Percentiles rank a stretch among this genome's conserved stretches.
Evolutionary conservation across 2,797 vertebrate species (phyloP).

Genomic region (Helicolenus hilgendorfi): DNA sequence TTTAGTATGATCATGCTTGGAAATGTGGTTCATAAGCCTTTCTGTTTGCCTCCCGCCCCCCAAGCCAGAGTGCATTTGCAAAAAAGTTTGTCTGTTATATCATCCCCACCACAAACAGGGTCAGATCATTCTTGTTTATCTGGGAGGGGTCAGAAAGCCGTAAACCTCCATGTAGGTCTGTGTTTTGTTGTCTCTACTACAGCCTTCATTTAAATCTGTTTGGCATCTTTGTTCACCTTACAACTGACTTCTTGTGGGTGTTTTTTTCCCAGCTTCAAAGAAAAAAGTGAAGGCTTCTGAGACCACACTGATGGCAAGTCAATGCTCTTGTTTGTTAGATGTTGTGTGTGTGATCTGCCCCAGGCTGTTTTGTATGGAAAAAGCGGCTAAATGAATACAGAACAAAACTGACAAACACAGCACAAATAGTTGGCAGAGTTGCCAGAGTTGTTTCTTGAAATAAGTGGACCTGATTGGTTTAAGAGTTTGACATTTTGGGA

Average conservation of each 20-base stretch:
- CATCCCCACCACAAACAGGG: conserved; percentile 41
- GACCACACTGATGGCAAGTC: conserved; percentile 67
- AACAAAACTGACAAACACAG: background rate
- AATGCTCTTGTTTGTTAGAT: conserved; percentile 49
- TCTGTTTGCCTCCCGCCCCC: conserved; percentile 29
- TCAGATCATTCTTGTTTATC: conserved; percentile 69
- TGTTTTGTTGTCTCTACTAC: conserved; percentile 30
- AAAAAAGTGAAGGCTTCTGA: conserved; percentile 37
- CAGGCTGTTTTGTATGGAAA: conserved; percentile 40
- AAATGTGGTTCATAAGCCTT: conserved; percentile 66
- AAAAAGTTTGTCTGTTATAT: conserved; percentile 42
- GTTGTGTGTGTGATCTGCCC: conserved; percentile 31
- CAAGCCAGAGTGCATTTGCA: conserved; percentile 33
- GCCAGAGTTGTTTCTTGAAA: background rate
- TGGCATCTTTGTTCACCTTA: conserved; percentile 77
- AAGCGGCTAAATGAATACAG: conserved; percentile 1
- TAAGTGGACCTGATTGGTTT: background rate
- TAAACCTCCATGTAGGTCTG: conserved; percentile 79
- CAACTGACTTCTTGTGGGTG: conserved; percentile 59
- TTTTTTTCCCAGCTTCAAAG: conserved; percentile 73
- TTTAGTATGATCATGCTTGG: conserved; percentile 62
- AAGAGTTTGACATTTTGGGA: background rate
- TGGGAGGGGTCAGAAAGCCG: conserved; percentile 58
- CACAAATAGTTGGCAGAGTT: conserved; percentile 2
- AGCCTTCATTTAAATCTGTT: conserved; percentile 82